Base-by-base conservation (phyloP, 1,140 invertebrate genomes). In the Calliphora vicina region DNA sequence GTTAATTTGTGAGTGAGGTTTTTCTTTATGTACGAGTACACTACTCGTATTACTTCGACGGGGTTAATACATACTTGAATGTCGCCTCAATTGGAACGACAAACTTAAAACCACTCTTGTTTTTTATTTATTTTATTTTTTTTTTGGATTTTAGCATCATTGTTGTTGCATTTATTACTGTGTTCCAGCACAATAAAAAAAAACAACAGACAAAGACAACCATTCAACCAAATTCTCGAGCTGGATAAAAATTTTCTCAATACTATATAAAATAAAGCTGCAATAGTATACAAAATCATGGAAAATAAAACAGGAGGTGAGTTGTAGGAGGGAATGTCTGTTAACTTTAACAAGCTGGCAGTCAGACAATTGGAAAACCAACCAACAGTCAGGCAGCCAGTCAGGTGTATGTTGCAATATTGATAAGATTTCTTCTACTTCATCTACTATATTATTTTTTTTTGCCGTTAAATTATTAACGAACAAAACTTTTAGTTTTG, bases 381-480 rank as follows among this genome's bases (percentile, higher is more conserved):
- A 27, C n/a, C n/a, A n/a, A n/a, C 29, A 43, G 10, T 43, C 35
- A 78, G 35, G 1, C 20, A 78, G n/a, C 2, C 5, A 78, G 74
- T 43, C 74, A 78, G 74, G 74, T 43, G 35, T 43, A n/a, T 45
- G 74, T 43, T 78, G 20, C 74, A 78, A 45, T 23, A 78, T 78
- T 78, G 74, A 78, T 78, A 78, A 78, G 74, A 78, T 43, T 78
- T 78, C 23, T 67, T 20, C 20, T n/a, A 57, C 15, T 67, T 20
- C 61, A 67, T 23, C 61, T 67, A 67, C 35, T 35, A 35, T 35
- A 23, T 20, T 25, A 6, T 67, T 67, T 67, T 67, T 20, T 57
- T 35, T 74, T 74, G 12, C 72, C 43, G 20, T 78, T 78, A 29
- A 78, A 78, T 78, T 78, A 78, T 78, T 78, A 78, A 78, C 43